Base-by-base conservation (phyloP, 2,113 vertebrate genomes). In the Spea multiplicata region DNA sequence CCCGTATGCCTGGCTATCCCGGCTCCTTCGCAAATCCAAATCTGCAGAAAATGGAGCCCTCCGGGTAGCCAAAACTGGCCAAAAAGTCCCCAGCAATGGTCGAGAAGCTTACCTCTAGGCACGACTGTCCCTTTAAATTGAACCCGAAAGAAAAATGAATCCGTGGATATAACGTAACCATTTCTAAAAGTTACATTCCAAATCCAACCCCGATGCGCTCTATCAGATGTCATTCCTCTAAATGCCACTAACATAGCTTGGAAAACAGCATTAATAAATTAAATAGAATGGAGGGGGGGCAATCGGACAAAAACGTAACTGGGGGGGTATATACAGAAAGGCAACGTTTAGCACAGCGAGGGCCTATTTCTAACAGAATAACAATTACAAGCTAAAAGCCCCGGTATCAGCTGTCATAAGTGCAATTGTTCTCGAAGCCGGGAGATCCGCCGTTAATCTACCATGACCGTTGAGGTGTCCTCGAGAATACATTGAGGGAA, bases 361-460 rank as follows among this genome's bases (percentile, higher is more conserved):
- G 8, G 69, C 52, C 48, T 53, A 49, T 50, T 71, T 71, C 69
- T 71, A 71, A 71, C 52, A 44, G 48, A 71, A 71, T 71, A 10
- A 53, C 69, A 53, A 71, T 71, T 52, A 71, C 7, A 9, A 44
- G 16, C 69, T 52, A 16, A 52, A 53, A 16, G 49, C n/a, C 44
- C 6, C 12, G 8, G 49, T 52, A 53, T 71, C 69, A 71, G 49
- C 69, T 71, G 69, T 71, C 69, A 50, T 49, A 12, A 17, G 4
- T 52, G 69, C 49, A 53, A 53, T 70, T n/a, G 48, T 13, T 12
- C 45, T 47, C 8, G 66, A 59, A 59, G 55, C 55, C 10, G 13
- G 68, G 17, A 16, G 8, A 17, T 12, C 7, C 69, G 10, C 9
- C 47, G 3, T 4, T 71, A 53, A 71, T 71, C 16, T 17, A 49